Percentiles rank a stretch among this genome's conserved stretches.
Evolutionary conservation across 1,140 invertebrate species (phyloP).

Genomic region (Cherax quadricarinatus): DNA sequence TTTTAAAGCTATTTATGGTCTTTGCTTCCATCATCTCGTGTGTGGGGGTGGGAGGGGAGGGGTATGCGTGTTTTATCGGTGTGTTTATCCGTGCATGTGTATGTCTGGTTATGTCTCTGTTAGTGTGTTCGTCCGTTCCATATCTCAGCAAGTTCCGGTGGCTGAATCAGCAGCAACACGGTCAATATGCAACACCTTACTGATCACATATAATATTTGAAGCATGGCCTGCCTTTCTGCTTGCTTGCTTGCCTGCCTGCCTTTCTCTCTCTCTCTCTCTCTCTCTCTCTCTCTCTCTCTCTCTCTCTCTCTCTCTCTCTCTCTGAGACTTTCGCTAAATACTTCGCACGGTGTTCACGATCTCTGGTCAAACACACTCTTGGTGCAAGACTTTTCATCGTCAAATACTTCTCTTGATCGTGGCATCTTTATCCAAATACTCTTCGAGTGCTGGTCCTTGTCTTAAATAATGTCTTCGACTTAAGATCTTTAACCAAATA

Average conservation of each 20-base stretch:
- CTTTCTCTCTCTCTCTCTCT: neutral
- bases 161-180: neutral
- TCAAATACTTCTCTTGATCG: neutral
- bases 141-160: neutral
- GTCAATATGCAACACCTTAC: neutral
- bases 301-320: neutral
- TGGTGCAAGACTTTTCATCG: neutral
- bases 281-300: neutral
- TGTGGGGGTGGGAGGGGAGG: neutral
- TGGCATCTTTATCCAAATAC: neutral
- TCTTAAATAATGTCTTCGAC: neutral
- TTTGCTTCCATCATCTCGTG: neutral
- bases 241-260: too few relatives aligned
- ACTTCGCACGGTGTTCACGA: neutral
- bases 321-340: neutral
- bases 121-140: slow-evolving; percentile 17
- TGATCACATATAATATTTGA: too few relatives aligned
- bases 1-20: too few relatives aligned
- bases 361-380: neutral
- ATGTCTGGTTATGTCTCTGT: slow-evolving; percentile 10
- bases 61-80: neutral
- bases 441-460: neutral
- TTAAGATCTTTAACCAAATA: neutral
- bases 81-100: neutral
- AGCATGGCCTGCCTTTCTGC: too few relatives aligned